These are phyloP conservation scores for Eupeodes luniger DNA, from an alignment of 2,888 invertebrate genomes.

Conservation along the genomic window DNA sequence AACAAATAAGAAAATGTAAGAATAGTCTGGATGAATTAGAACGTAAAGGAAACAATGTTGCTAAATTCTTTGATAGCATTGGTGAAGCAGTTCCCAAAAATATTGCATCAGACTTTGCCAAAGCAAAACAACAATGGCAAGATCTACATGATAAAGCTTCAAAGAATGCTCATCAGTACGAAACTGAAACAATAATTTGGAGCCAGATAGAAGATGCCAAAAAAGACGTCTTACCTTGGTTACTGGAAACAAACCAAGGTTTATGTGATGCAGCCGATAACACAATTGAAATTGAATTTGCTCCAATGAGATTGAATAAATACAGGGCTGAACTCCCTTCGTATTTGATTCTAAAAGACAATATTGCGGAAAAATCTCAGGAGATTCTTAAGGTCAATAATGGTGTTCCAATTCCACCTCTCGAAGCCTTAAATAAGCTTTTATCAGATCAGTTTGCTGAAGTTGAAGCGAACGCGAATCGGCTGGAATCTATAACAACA, in stretches of 20 bases:
- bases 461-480: constrained; percentile 89
- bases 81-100: constrained; percentile 86
- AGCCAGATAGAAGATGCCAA: constrained; percentile 95
- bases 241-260: constrained; percentile 91
- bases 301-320: constrained; percentile 90
- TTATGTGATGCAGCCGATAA: constrained; percentile 91
- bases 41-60: constrained; percentile 86
- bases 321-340: constrained; percentile 94
- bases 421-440: constrained; percentile 87
- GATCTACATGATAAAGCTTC: constrained; percentile 89
- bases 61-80: constrained; percentile 84
- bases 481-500: constrained; percentile 89
- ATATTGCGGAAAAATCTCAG: constrained; percentile 91
- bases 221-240: constrained; percentile 92
- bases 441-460: constrained; percentile 91
- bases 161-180: constrained; percentile 91
- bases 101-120: constrained; percentile 84
- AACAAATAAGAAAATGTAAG: constrained; percentile 90
- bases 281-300: constrained; percentile 91
- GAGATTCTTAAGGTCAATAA: constrained; percentile 91
- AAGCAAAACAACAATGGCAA: constrained; percentile 89
- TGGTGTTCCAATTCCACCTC: constrained; percentile 88
- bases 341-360: constrained; percentile 90
- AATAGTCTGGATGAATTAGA: constrained; percentile 91
- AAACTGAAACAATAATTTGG: constrained; percentile 96